Percentiles rank a stretch among this genome's conserved stretches.
Evolutionary conservation across 2,113 vertebrate genomes (phyloP).

Genomic region (Syngnathus floridae): DNA sequence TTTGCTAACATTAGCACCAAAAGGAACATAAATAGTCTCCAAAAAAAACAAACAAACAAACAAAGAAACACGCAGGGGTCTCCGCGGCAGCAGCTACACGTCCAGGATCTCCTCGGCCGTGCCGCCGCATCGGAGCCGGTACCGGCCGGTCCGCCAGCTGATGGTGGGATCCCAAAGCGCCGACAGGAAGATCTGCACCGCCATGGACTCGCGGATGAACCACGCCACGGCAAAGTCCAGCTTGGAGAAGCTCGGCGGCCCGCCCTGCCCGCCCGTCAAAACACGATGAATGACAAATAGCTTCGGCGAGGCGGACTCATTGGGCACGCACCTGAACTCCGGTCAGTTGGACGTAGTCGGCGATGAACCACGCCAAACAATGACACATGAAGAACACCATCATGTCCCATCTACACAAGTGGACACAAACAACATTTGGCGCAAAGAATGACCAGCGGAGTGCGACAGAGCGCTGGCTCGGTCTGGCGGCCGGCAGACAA

Average conservation of each 20-base stretch:
- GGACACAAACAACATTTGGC: conserved; percentile 1
- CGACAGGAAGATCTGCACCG: conserved; percentile 96
- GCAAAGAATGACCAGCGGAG: too few relatives aligned
- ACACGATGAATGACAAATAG: not conserved
- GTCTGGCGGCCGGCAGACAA: too few relatives aligned
- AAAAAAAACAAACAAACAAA: conserved; percentile 7
- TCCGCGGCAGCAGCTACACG: conserved; percentile 64
- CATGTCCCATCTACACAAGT: conserved; percentile 84
- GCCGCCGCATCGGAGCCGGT: conserved; percentile 91
- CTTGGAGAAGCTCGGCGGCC: conserved; percentile 88
- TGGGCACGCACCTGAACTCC: conserved; percentile 81
- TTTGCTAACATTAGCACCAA: conserved; percentile 51
- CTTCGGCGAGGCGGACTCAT: too few relatives aligned
- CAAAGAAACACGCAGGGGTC: not conserved
- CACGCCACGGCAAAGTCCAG: conserved; percentile 97
- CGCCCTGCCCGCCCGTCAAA: conserved; percentile 26
- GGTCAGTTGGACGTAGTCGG: conserved; percentile 93
- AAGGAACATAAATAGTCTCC: conserved; percentile 57
- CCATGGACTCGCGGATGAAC: conserved; percentile 99
- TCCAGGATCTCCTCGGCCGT: conserved; percentile 96
- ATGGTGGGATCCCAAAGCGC: conserved; percentile 97
- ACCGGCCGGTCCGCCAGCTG: conserved; percentile 95
- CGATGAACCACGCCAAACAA: conserved; percentile 95
- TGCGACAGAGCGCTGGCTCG: too few relatives aligned
- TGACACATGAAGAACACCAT: conserved; percentile 99